Base-by-base conservation (phyloP, 1,140 invertebrate genomes). In the Sminthurides bifidus region DNA sequence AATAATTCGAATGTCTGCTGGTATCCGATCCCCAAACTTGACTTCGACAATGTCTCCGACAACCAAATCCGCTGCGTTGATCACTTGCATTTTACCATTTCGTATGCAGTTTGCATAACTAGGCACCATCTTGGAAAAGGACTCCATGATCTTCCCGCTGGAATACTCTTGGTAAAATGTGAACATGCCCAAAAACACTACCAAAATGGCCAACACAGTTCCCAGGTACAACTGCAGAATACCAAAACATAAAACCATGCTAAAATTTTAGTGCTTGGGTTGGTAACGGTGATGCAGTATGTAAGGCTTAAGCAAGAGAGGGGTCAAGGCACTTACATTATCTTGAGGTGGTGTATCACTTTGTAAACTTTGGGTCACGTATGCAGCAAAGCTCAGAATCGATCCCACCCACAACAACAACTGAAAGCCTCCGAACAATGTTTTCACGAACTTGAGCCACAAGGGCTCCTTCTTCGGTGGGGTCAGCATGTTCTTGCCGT, bases 371-470 rank as follows among this genome's bases (percentile, higher is more conserved):
- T 58, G 52, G 0, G 52, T 48, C 33, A 51, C 48, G 72, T 96
- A 97, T 66, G 92, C 93, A 72, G 95, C 84, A 74, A 94, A 96
- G 78, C 93, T 97, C 50, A 97, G 81, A 70, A 95, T 84, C 67
- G 92, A 87, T 70, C 93, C 93, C 74, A 94, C 88, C 94, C 94
- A 98, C 61, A 98, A 76, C 66, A 98, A 75, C 68, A 96, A 78
- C 64, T 92, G 87, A 72, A 98, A 97, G 68, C 94, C 93, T 66
- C 92, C 92, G 74, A 97, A 96, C 54, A 97, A 77, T 74, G 94
- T 92, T 78, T 95, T 94, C 76, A 87, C 90, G 79, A 97, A 97
- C 74, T 96, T 97, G 40, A 97, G 82, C 92, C 93, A 97, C 80
- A 95, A 89, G 56, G 93, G 92, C 24, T 92, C 96, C 67, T 87